phyloP scores from a whole-genome alignment of 2,888 invertebrate species.

The Thereva nobilitata region DNA sequence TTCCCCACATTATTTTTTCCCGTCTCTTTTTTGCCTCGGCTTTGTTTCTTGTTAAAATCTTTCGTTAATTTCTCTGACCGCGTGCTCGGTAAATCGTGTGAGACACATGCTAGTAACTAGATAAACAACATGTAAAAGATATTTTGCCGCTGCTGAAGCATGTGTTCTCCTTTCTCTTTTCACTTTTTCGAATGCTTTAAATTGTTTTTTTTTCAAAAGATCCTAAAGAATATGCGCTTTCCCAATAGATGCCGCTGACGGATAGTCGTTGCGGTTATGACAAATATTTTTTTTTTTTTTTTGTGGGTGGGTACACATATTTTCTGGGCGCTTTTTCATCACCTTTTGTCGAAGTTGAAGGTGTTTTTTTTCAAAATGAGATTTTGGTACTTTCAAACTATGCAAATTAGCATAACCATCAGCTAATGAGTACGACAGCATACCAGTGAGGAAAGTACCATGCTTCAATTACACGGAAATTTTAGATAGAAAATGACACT shows the following conservation, averaged over 20 bases:
- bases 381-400: too few species aligned
- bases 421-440: too few species aligned
- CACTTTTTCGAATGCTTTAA: conserved; percentile 17
- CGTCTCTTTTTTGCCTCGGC: conserved; percentile 23
- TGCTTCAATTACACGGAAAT: too few species aligned
- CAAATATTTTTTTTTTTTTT: too few species aligned
- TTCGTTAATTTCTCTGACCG: neutral
- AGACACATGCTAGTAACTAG: conserved; percentile 23
- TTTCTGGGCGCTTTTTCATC: too few species aligned
- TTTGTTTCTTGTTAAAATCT: neutral
- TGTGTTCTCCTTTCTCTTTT: conserved; percentile 33
- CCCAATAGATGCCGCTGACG: conserved; percentile 10
- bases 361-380: too few species aligned
- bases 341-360: too few species aligned
- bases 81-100: neutral
- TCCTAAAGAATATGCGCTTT: conserved; percentile 14
- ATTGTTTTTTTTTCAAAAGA: conserved; percentile 6
- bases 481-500: too few species aligned
- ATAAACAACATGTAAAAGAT: conserved; percentile 26
- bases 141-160: conserved; percentile 24
- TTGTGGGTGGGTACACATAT: too few species aligned
- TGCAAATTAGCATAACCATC: too few species aligned
- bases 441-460: too few species aligned
- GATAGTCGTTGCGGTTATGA: too few species aligned
- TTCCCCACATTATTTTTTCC: conserved; percentile 5